Evolutionary conservation across 2,888 invertebrate species (phyloP).

Genomic region (Ochropleura plecta): DNA sequence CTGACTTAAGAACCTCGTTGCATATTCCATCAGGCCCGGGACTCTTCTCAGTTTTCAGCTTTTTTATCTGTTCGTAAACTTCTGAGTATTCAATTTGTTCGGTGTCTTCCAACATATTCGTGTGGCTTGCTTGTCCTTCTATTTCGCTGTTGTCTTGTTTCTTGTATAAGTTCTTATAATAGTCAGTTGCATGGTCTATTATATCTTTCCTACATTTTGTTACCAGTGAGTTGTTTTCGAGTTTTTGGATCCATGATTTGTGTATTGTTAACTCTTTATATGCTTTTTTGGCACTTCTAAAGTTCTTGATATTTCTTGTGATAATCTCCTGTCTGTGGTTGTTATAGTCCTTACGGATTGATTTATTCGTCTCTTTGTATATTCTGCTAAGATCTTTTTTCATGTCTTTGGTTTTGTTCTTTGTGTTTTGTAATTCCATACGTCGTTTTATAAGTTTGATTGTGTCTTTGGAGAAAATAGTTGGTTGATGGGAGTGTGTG

Average conservation of each 20-base stretch:
- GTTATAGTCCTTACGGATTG: conserved; percentile 5
- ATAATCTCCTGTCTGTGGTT: conserved; percentile 27
- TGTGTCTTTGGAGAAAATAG: conserved; percentile 20
- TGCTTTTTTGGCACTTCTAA: conserved; percentile 48
- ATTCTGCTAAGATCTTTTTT: too few species aligned
- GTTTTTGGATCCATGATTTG: conserved; percentile 35
- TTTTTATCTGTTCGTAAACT: too few species aligned
- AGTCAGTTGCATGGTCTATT: conserved; percentile 8
- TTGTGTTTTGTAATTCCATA: background rate
- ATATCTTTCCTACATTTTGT: conserved; percentile 46
- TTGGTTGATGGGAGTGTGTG: conserved; percentile 9
- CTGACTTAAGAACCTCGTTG: too few species aligned
- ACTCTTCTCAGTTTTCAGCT: too few species aligned
- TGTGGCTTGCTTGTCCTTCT: too few species aligned
- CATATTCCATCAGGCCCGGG: too few species aligned
- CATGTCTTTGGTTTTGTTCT: too few species aligned
- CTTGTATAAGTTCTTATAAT: background rate
- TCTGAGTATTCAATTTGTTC: too few species aligned
- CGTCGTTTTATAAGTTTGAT: conserved; percentile 9
- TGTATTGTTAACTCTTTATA: conserved; percentile 38
- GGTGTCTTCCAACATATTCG: too few species aligned
- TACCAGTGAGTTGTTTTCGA: conserved; percentile 18
- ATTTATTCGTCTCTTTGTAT: conserved; percentile 6
- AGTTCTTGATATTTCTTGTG: conserved; percentile 45
- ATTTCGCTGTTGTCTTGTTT: background rate